Base-by-base conservation (phyloP, 2,113 vertebrate genomes). In the Eidolon helvum region DNA sequence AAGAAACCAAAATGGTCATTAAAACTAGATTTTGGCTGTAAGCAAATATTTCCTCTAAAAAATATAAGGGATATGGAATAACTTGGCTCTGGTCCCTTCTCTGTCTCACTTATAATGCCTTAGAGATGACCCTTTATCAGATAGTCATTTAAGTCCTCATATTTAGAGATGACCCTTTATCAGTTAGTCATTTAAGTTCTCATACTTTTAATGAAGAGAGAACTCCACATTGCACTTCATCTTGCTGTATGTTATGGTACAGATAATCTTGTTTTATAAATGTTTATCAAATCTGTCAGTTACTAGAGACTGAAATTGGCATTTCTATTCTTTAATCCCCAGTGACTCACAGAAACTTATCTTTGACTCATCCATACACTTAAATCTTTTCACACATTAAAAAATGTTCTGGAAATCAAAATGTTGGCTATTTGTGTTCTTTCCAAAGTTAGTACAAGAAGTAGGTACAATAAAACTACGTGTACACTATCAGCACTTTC, bases 271-370 rank as follows among this genome's bases (percentile, higher is more conserved):
- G 98, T 97, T 98, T 97, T 96, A 97, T 97, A 97, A 97, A 98
- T 97, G 98, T 98, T 98, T 98, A 97, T 97, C 78, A 96, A 95
- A 96, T 96, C 88, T 98, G 96, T 97, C 98, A 98, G 82, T 94
- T 97, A 95, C 86, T 92, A 72, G 88, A 91, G 90, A 98, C 96
- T 88, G 91, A 95, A 97, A 97, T 69, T 97, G 96, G 90, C 96
- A 91, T 94, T 86, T 98, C 97, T 98, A 91, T 97, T 98, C 96
- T 97, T 90, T 95, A 87, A 89, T 93, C 43, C 53, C 66, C 63
- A 68, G 74, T 97, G 97, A 98, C 88, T 98, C 98, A 98, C n/a
- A 74, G 80, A 94, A 92, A 95, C 50, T 94, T 95, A 97, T 95
- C 68, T 96, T 97, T 97, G 98, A 98, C 96, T 98, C 97, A 98